A percentile compares a stretch with the other conserved stretches of the same genome.
Evolutionary conservation across 35 echinoderm and acorn worm species (phyloP).

Genomic region (Apostichopus parvimensis): DNA sequence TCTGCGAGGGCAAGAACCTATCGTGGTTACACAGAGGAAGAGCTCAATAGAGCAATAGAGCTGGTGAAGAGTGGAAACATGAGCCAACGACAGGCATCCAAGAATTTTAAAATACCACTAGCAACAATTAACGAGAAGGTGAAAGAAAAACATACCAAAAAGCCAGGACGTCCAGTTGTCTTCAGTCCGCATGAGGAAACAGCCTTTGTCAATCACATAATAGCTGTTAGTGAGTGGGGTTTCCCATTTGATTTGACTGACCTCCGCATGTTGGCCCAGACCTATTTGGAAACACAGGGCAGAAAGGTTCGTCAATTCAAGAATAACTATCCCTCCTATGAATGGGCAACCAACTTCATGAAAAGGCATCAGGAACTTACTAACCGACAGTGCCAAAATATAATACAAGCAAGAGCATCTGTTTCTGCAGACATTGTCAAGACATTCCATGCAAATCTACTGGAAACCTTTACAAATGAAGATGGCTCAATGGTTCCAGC

Average conservation of each 20-base stretch:
- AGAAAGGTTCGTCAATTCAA: not conserved
- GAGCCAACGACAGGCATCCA: conserved; percentile 3
- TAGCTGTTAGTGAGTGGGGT: conserved; percentile 37
- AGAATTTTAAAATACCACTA: conserved; percentile 24
- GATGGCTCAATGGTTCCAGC: conserved; percentile 34
- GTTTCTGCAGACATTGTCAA: conserved; percentile 44
- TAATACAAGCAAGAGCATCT: conserved; percentile 38
- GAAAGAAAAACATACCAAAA: conserved; percentile 46
- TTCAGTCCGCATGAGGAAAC: conserved; percentile 24
- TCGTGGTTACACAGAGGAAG: conserved; percentile 7
- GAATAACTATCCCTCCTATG: conserved; percentile 17
- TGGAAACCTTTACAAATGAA: conserved; percentile 16
- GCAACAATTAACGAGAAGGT: conserved; percentile 31
- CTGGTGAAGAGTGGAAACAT: conserved; percentile 6
- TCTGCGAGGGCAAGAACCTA: not conserved
- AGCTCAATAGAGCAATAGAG: conserved; percentile 7
- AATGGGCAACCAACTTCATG: conserved; percentile 38
- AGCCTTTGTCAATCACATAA: conserved; percentile 10
- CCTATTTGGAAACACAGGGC: conserved; percentile 31
- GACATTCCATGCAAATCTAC: conserved; percentile 32
- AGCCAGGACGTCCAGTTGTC: conserved; percentile 34
- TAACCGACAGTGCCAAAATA: conserved; percentile 37
- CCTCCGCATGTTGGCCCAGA: conserved; percentile 38
- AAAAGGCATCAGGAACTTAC: conserved; percentile 22
- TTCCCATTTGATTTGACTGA: conserved; percentile 39